Conservation (phyloP, 1,140 invertebrate genomes). For the Pantala flavescens region DNA sequence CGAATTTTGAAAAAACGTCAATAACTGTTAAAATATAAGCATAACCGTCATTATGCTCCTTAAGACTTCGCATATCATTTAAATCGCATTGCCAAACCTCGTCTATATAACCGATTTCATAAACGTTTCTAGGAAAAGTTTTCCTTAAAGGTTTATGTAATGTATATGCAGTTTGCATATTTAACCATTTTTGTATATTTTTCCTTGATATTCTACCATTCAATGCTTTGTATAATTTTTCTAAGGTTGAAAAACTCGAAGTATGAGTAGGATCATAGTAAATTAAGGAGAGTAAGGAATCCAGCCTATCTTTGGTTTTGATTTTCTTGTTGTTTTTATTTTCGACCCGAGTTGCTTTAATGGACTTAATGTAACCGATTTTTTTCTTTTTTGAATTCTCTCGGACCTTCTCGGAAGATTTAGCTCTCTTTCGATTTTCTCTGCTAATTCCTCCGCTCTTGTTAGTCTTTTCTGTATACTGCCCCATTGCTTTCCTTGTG, state of each 20-base stretch:
- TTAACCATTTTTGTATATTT: not conserved
- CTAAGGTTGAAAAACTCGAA: not conserved
- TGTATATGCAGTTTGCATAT: not conserved
- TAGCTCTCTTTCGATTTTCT: too few relatives aligned
- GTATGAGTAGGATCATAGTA: too few relatives aligned
- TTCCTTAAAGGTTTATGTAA: not conserved
- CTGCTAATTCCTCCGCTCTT: too few relatives aligned
- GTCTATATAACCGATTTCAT: not conserved
- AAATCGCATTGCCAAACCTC: not conserved
- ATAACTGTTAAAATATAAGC: constrained; percentile 38
- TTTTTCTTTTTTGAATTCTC: too few relatives aligned
- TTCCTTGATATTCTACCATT: not conserved
- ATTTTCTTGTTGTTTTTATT: too few relatives aligned
- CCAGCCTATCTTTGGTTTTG: too few relatives aligned
- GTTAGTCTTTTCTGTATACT: too few relatives aligned
- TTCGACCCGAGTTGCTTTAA: too few relatives aligned
- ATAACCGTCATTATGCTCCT: constrained; percentile 31
- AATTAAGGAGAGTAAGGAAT: too few relatives aligned
- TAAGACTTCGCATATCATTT: not conserved
- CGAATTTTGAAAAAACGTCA: constrained; percentile 37
- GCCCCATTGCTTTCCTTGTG: too few relatives aligned
- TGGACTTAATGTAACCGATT: too few relatives aligned
- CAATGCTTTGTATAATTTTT: not conserved
- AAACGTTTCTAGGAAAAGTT: not conserved
- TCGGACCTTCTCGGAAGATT: too few relatives aligned